phyloP scores from a whole-genome alignment of 2,113 vertebrate species.

The Narcine bancroftii region DNA sequence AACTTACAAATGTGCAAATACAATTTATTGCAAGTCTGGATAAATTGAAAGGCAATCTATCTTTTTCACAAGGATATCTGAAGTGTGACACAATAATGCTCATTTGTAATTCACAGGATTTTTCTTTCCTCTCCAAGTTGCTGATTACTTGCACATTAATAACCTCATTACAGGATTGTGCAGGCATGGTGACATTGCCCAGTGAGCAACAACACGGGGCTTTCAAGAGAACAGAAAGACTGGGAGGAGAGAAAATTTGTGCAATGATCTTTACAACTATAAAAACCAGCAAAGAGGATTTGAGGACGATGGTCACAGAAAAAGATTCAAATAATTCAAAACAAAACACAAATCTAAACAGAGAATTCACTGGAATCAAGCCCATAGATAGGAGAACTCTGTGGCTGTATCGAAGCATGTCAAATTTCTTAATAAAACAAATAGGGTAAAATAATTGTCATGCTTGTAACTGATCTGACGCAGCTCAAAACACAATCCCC shows the following conservation, averaged over 20 bases:
- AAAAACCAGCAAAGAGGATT: background rate
- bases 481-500: background rate
- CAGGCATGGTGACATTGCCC: background rate
- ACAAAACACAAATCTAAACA: background rate
- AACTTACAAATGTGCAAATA: background rate
- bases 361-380: background rate
- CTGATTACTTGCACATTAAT: background rate
- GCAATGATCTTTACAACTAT: background rate
- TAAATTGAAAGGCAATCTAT: background rate
- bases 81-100: background rate
- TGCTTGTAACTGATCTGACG: background rate
- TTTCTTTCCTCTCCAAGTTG: too few relatives aligned
- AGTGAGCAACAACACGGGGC: background rate
- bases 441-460: background rate
- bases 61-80: background rate
- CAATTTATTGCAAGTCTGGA: background rate
- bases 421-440: background rate
- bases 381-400: background rate
- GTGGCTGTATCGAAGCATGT: background rate
- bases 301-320: background rate
- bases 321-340: background rate
- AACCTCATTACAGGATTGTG: background rate
- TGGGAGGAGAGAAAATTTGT: background rate
- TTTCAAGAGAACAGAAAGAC: background rate
- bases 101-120: background rate